Percentiles rank a stretch among this genome's conserved stretches.
These are phyloP conservation scores for Girardia tigrina DNA, from an alignment of 2,888 invertebrate species.

Conservation along the genomic window DNA sequence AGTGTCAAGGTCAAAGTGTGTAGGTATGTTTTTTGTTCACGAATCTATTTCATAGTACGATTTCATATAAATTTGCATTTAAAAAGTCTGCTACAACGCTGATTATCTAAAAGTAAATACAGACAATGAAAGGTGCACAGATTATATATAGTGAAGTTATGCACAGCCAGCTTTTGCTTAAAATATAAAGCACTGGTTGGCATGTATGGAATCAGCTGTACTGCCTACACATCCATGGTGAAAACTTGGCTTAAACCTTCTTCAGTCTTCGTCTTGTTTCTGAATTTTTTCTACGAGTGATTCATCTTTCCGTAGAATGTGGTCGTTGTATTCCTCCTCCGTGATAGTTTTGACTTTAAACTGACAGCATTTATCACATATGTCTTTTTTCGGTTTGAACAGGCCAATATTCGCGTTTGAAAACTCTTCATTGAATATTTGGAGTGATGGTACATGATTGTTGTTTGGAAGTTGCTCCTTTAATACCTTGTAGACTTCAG, in stretches of 20 bases:
- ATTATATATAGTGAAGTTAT: conserved; percentile 36
- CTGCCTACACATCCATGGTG: conserved; percentile 38
- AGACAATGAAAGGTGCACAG: too few species aligned
- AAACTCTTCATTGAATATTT: conserved; percentile 9
- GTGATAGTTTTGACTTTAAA: conserved; percentile 36
- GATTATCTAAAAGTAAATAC: too few species aligned
- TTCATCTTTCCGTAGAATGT: not conserved
- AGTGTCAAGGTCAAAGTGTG: too few species aligned
- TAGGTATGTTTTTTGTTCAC: too few species aligned
- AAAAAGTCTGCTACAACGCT: too few species aligned
- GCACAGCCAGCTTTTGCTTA: conserved; percentile 33
- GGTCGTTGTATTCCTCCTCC: not conserved
- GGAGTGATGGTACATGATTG: not conserved
- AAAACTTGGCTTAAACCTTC: too few species aligned
- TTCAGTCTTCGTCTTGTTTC: not conserved
- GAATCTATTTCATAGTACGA: too few species aligned
- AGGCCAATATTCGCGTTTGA: not conserved
- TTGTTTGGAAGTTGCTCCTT: not conserved
- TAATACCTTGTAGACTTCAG: conserved; percentile 29
- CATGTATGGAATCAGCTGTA: conserved; percentile 38
- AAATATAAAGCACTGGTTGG: conserved; percentile 39
- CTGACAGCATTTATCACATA: conserved; percentile 10
- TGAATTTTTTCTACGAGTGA: not conserved
- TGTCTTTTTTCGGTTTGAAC: conserved; percentile 26
- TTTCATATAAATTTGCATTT: too few species aligned